Evolutionary conservation across 2,113 vertebrate genomes (phyloP).

Genomic region (Thalassarche chlororhynchos): DNA sequence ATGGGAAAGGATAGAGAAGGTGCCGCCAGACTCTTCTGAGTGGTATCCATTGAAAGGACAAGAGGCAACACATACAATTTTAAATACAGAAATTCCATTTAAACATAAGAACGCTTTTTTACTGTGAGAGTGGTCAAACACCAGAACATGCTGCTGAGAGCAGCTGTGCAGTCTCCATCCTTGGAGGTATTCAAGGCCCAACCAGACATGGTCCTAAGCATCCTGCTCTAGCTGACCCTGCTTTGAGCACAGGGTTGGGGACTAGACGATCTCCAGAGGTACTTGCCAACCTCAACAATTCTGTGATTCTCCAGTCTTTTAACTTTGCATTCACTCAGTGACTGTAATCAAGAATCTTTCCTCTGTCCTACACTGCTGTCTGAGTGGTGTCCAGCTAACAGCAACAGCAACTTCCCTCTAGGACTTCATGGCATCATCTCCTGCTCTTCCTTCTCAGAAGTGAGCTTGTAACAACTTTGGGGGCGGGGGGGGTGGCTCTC

Average conservation of each 20-base stretch:
- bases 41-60: neutral
- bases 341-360: neutral
- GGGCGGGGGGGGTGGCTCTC: neutral
- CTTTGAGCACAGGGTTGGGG: neutral
- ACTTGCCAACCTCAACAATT: neutral
- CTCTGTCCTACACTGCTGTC: neutral
- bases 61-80: neutral
- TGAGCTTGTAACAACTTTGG: neutral
- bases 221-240: neutral
- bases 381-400: neutral
- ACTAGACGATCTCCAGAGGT: neutral
- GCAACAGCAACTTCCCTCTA: neutral
- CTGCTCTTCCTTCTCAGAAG: neutral
- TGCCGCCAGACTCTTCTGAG: neutral
- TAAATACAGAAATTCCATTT: neutral
- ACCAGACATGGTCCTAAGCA: neutral
- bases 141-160: neutral
- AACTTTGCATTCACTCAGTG: neutral
- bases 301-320: neutral
- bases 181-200: neutral
- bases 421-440: neutral
- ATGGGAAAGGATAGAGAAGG: neutral
- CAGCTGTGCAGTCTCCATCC: neutral
- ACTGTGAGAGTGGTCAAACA: neutral
- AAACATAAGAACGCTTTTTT: neutral